Percentiles rank a stretch among this genome's conserved stretches.
Conservation (phyloP, 2,888 invertebrate genomes). For the Mimumesa dahlbomi region DNA sequence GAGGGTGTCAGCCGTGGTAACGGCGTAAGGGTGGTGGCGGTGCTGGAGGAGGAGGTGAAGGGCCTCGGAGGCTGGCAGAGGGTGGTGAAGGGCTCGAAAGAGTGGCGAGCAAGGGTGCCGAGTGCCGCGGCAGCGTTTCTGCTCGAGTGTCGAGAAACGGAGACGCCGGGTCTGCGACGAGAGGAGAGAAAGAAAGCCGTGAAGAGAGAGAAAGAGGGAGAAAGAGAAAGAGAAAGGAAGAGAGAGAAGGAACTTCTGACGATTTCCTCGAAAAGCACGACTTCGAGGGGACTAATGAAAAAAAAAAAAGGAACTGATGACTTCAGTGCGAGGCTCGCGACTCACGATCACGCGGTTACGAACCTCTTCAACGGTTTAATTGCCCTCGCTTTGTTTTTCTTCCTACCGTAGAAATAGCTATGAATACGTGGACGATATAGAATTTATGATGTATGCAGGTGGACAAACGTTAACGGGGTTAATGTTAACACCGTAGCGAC, state of each 20-base stretch:
- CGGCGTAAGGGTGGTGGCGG: slow-evolving; percentile 28
- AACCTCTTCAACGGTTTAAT: slow-evolving; percentile 1
- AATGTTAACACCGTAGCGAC: too few relatives aligned
- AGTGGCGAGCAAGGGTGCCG: slow-evolving; percentile 65
- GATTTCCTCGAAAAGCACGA: slow-evolving; percentile 59
- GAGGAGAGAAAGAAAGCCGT: slow-evolving; percentile 19
- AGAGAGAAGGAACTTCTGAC: slow-evolving; percentile 48
- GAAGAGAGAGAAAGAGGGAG: slow-evolving; percentile 13
- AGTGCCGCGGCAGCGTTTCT: slow-evolving; percentile 75
- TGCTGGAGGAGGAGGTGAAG: slow-evolving; percentile 61
- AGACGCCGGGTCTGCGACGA: slow-evolving; percentile 28
- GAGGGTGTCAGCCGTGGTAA: slow-evolving; percentile 36
- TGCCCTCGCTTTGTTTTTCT: neutral
- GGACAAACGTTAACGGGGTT: too few relatives aligned
- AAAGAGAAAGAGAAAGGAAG: slow-evolving; percentile 1
- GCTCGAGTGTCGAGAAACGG: slow-evolving; percentile 68
- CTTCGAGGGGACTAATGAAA: slow-evolving; percentile 59
- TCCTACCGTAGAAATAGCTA: too few relatives aligned
- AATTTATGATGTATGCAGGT: too few relatives aligned
- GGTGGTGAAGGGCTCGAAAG: slow-evolving; percentile 62
- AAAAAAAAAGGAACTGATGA: slow-evolving; percentile 48
- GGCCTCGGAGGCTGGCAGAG: slow-evolving; percentile 57
- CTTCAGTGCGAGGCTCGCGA: slow-evolving; percentile 49
- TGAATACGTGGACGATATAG: too few relatives aligned
- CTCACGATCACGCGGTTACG: slow-evolving; percentile 6